Percentiles rank a stretch among this genome's conserved stretches.
Conservation (phyloP, 2,113 vertebrate species). For the Cichladusa arquata region DNA sequence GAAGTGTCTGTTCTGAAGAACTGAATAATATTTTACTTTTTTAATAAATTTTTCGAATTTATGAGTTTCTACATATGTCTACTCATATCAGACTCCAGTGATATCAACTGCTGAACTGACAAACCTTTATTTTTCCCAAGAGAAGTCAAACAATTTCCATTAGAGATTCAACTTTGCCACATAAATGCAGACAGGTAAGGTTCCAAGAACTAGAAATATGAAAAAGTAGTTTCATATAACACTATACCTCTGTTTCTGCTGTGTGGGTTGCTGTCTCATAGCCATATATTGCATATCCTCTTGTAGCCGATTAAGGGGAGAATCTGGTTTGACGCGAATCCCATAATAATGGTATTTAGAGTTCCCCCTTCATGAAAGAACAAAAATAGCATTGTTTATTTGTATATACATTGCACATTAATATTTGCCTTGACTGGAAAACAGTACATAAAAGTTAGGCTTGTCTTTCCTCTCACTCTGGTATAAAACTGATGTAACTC, state of each 20-base stretch:
- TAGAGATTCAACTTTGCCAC: background rate
- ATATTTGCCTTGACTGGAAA: background rate
- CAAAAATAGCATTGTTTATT: constrained; percentile 13
- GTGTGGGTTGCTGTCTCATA: constrained; percentile 85
- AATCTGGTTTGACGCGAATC: constrained; percentile 85
- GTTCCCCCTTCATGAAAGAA: constrained; percentile 75
- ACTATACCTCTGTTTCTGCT: constrained; percentile 82
- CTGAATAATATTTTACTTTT: background rate
- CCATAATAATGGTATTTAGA: constrained; percentile 87
- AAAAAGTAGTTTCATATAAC: background rate
- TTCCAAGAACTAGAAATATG: background rate
- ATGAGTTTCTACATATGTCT: background rate
- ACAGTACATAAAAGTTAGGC: background rate
- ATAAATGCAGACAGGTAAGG: background rate
- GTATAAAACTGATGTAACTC: background rate
- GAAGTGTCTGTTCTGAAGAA: background rate
- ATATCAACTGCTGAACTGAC: background rate
- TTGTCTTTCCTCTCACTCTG: background rate
- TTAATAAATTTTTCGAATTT: background rate
- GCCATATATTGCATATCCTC: constrained; percentile 88
- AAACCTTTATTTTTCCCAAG: background rate
- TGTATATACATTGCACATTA: background rate
- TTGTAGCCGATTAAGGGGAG: constrained; percentile 83
- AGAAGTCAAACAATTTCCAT: background rate
- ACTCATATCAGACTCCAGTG: background rate